Evolutionary conservation across 1,140 invertebrate genomes (phyloP).

Genomic region (Drosophila athabasca): DNA sequence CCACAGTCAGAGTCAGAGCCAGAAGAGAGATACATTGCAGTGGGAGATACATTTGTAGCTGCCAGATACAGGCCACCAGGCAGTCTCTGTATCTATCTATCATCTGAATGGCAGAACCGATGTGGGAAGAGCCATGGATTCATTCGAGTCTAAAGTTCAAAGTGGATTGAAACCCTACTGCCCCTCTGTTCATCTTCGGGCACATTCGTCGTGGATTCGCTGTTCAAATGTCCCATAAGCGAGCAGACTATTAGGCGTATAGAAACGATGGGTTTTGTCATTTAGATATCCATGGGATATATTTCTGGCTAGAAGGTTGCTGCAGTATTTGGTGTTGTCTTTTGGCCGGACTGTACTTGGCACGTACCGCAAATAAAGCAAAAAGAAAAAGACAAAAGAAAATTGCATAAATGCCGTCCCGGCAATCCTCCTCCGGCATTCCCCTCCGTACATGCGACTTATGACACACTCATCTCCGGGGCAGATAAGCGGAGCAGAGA

Average conservation of each 20-base stretch:
- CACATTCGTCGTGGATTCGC: too few relatives aligned
- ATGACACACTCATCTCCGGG: conserved; percentile 22
- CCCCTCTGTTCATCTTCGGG: too few relatives aligned
- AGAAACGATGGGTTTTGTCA: too few relatives aligned
- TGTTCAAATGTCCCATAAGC: too few relatives aligned
- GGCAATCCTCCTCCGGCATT: conserved; percentile 17
- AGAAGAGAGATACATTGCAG: conserved; percentile 4
- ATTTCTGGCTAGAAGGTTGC: conserved; percentile 33
- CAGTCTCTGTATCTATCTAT: conserved; percentile 34
- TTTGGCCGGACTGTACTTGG: conserved; percentile 43
- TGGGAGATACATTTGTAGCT: conserved; percentile 55
- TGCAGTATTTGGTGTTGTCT: conserved; percentile 41
- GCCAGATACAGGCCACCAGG: conserved; percentile 48
- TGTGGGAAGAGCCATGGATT: neutral
- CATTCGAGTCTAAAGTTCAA: too few relatives aligned
- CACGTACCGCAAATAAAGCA: conserved; percentile 66
- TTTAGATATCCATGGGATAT: neutral
- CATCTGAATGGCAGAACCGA: conserved; percentile 36
- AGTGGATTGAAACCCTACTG: too few relatives aligned
- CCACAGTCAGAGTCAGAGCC: conserved; percentile 9
- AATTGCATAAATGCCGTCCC: conserved; percentile 28
- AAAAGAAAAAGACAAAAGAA: conserved; percentile 24
- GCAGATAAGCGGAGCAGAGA: too few relatives aligned
- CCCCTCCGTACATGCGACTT: conserved; percentile 31
- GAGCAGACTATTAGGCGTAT: too few relatives aligned